Conservation (phyloP, 2,888 invertebrate species). For the Trachelus stipa region DNA sequence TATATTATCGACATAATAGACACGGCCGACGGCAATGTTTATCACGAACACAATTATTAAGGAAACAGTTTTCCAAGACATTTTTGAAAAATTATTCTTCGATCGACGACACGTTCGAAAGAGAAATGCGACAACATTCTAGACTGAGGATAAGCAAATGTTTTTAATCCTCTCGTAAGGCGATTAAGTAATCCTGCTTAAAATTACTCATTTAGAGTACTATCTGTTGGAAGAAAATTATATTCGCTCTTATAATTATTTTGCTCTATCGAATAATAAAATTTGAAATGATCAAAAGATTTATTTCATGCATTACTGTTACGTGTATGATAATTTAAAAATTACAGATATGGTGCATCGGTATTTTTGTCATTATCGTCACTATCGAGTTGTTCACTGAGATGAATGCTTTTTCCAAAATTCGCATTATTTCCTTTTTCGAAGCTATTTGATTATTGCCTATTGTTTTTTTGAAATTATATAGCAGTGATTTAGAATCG, state of each 20-base stretch:
- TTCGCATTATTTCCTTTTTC: not conserved
- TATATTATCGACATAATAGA: conserved; percentile 40
- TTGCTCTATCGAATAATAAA: too few species aligned
- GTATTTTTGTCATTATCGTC: not conserved
- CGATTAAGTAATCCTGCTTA: conserved; percentile 40
- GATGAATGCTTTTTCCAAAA: not conserved
- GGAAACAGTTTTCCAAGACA: conserved; percentile 32
- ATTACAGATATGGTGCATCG: not conserved
- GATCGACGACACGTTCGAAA: not conserved
- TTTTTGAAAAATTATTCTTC: conserved; percentile 19
- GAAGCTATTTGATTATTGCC: too few species aligned
- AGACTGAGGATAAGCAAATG: conserved; percentile 1
- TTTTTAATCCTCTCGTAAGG: conserved; percentile 45
- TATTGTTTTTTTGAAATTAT: too few species aligned
- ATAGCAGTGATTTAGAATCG: too few species aligned
- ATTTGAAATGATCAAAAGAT: too few species aligned
- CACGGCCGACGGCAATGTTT: conserved; percentile 22
- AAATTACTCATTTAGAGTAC: not conserved
- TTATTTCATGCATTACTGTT: not conserved
- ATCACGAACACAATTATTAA: conserved; percentile 21
- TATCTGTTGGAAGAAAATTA: not conserved
- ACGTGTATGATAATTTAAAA: not conserved
- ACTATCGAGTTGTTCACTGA: too few species aligned
- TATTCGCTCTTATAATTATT: not conserved
- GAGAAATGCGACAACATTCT: conserved; percentile 19